phyloP scores from a whole-genome alignment of 1,140 invertebrate genomes.

The Cotesia vestalis region DNA sequence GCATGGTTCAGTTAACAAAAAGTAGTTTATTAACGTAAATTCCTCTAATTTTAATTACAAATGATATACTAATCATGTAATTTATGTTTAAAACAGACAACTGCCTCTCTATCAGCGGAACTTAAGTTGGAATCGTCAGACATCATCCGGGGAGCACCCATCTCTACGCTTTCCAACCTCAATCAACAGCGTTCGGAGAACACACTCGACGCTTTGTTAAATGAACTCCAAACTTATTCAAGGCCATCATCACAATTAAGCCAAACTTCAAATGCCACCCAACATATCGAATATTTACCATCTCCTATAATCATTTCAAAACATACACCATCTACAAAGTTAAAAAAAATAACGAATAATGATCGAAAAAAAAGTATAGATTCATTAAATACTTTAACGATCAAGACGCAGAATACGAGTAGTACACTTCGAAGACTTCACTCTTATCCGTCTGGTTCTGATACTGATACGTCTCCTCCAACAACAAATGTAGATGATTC shows the following conservation, averaged over 20 bases:
- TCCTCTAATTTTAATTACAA: too few species aligned
- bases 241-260: conserved; percentile 68
- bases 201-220: conserved; percentile 94
- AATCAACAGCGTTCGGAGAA: conserved; percentile 82
- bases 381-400: conserved; percentile 60
- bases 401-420: conserved; percentile 42
- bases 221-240: conserved; percentile 87
- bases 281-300: conserved; percentile 44
- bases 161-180: conserved; percentile 68
- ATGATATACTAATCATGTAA: background rate
- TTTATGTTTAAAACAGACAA: conserved; percentile 60
- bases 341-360: conserved; percentile 59
- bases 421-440: conserved; percentile 73
- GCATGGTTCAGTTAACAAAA: too few species aligned
- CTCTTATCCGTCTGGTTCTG: conserved; percentile 79
- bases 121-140: conserved; percentile 65
- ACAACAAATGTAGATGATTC: conserved; percentile 65
- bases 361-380: conserved; percentile 69
- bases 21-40: too few species aligned
- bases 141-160: conserved; percentile 74
- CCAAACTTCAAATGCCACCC: conserved; percentile 45
- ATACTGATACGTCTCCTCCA: conserved; percentile 75
- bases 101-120: conserved; percentile 70
- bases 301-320: conserved; percentile 51
- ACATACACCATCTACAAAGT: conserved; percentile 41